These are phyloP conservation scores for Odontamblyopus rebecca DNA, from an alignment of 2,797 vertebrate genomes.

Conservation along the genomic window DNA sequence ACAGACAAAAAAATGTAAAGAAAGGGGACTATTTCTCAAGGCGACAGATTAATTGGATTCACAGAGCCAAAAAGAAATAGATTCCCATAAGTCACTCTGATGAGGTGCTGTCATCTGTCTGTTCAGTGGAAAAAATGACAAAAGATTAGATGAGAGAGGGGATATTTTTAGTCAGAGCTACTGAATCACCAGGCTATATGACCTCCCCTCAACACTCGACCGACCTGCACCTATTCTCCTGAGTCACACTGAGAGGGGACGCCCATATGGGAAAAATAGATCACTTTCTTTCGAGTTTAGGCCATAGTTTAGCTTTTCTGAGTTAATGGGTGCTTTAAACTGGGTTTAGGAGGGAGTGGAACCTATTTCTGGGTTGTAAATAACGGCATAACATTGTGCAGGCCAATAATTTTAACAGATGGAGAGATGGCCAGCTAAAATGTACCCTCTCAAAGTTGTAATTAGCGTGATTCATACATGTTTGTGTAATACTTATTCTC, in stretches of 20 bases:
- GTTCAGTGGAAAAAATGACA: conserved; percentile 41
- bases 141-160: conserved; percentile 38
- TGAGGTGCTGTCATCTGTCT: conserved; percentile 60
- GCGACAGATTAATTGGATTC: conserved; percentile 70
- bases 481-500: too few species aligned
- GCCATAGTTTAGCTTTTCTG: too few species aligned
- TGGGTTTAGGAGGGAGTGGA: too few species aligned
- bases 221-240: conserved; percentile 3
- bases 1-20: conserved; percentile 16
- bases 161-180: conserved; percentile 20
- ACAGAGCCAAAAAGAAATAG: conserved; percentile 28
- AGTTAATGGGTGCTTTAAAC: too few species aligned
- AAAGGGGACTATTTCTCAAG: conserved; percentile 50
- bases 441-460: too few species aligned
- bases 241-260: conserved; percentile 14
- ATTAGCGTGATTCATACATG: too few species aligned
- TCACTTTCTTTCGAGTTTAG: neutral
- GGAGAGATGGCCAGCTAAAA: too few species aligned
- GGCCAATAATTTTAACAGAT: too few species aligned
- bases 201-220: conserved; percentile 10
- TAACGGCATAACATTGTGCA: too few species aligned
- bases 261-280: neutral
- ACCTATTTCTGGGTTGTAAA: too few species aligned
- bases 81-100: conserved; percentile 47
- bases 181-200: conserved; percentile 22